Evolutionary conservation across 1,140 invertebrate genomes (phyloP), one percentile per base, ranked within the genome.

Genomic region (Antheraea mylitta): DNA sequence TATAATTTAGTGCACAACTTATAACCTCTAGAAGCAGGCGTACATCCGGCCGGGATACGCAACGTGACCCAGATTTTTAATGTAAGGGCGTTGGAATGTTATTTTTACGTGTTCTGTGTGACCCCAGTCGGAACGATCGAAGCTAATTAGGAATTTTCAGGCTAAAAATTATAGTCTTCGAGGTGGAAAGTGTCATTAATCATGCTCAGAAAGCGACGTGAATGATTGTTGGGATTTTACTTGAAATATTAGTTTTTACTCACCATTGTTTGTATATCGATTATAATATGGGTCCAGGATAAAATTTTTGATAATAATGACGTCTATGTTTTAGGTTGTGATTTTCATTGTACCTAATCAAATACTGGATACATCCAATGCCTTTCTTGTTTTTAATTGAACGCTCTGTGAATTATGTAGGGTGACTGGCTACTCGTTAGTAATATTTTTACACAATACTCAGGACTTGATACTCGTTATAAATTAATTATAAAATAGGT

Each of bases 51-150:
- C 70, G 67, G 70, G 38, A 71, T 71, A 74, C 63, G 60, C 61
- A 80, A 78, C 77, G 73, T 73, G 75, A 69, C 64, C 69, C 53
- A 72, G 76, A 75, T 78, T 78, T 53, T 53, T 63, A 68, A 71
- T 30, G 7, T 38, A 53, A 53, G 16, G 45, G 45, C 37, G 38
- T 18, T 45, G 45, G 45, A 45, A 65, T 48, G 37, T 45, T 45
- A 48, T 65, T 65, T 65, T 48, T 64, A 37, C 62, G 13, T 64
- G 9, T 37, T 38, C 37, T 18, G 16, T 16, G 10, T 67, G 18
- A 67, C 69, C 69, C 45, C 16, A 16, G 45, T 53, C 45, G 45
- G 45, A 53, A 53, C 45, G 45, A 53, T 53, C 68, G 64, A 45
- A 67, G 45, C 74, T 68, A 76, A 76, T 76, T 72, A 58, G 74